These are phyloP conservation scores for Stomatorhinus ivindoensis DNA, from an alignment of 2,113 vertebrate genomes.

Conservation along the genomic window DNA sequence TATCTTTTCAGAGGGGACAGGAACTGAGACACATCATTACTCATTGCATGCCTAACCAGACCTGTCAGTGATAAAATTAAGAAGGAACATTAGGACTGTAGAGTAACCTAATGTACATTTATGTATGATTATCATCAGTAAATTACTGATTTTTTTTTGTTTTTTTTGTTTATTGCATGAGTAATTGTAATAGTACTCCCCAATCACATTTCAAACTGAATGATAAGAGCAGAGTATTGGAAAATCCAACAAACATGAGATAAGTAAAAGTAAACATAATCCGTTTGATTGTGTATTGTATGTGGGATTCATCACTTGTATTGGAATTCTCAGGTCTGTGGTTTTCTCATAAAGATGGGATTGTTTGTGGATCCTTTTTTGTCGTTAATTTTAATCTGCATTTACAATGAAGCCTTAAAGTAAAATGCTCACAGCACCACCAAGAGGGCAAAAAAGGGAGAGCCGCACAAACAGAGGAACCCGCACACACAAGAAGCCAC, in stretches of 20 bases:
- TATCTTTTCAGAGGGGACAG: not conserved
- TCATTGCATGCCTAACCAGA: not conserved
- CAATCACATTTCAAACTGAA: not conserved
- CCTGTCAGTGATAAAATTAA: not conserved
- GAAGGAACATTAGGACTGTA: not conserved
- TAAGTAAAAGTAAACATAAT: not conserved
- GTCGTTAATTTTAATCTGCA: constrained; percentile 51
- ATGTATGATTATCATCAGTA: not conserved
- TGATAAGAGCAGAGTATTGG: not conserved
- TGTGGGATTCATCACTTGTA: constrained; percentile 50
- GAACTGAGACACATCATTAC: not conserved
- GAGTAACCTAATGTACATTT: not conserved
- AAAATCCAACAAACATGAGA: not conserved
- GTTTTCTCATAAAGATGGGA: constrained; percentile 52
- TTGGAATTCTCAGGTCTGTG: not conserved
- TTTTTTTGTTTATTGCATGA: not conserved
- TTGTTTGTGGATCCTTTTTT: constrained; percentile 54
- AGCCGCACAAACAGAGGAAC: constrained; percentile 13
- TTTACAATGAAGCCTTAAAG: constrained; percentile 40
- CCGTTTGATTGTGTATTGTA: constrained; percentile 34
- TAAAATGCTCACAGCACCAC: constrained; percentile 59
- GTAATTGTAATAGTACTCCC: not conserved
- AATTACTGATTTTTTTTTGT: not conserved
- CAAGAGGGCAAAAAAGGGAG: constrained; percentile 47
- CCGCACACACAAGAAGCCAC: constrained; percentile 22